Conservation (phyloP, 1,140 invertebrate species). For the Diplogasteroides magnus region DNA sequence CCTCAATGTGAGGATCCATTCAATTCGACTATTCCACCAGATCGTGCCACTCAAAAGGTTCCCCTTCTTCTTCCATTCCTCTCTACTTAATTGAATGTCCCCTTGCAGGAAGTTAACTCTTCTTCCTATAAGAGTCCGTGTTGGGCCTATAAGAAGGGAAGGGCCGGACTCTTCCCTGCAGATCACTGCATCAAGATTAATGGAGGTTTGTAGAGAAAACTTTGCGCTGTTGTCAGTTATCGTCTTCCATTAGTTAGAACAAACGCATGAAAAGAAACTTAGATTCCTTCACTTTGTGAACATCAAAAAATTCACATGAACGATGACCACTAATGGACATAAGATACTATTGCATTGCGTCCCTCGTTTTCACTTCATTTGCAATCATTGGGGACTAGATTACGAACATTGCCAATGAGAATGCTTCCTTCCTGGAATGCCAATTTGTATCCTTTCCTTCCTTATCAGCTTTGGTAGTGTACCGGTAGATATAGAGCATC, state of each 20-base stretch:
- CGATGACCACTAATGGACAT: too few species aligned
- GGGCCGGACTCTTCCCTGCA: constrained; percentile 87
- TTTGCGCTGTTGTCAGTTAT: too few species aligned
- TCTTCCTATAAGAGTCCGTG: constrained; percentile 81
- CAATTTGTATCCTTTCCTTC: too few species aligned
- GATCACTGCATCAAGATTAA: constrained; percentile 89
- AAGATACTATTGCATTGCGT: too few species aligned
- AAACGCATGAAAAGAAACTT: constrained; percentile 74
- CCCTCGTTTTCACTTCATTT: too few species aligned
- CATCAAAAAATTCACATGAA: constrained; percentile 37
- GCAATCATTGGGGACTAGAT: too few species aligned
- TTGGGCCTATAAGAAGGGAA: constrained; percentile 80
- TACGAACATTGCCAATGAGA: too few species aligned
- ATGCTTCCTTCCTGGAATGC: too few species aligned
- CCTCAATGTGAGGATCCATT: constrained; percentile 85
- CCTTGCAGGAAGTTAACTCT: constrained; percentile 64
- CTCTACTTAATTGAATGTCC: background rate
- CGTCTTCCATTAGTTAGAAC: too few species aligned
- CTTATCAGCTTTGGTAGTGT: too few species aligned
- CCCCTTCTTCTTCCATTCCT: background rate
- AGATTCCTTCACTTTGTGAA: background rate
- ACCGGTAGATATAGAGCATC: too few species aligned
- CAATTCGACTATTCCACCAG: constrained; percentile 61
- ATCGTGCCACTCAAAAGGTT: constrained; percentile 38
- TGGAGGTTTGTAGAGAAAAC: background rate